Conservation (phyloP, 2,888 invertebrate species). For the Dermolepida albohirtum region DNA sequence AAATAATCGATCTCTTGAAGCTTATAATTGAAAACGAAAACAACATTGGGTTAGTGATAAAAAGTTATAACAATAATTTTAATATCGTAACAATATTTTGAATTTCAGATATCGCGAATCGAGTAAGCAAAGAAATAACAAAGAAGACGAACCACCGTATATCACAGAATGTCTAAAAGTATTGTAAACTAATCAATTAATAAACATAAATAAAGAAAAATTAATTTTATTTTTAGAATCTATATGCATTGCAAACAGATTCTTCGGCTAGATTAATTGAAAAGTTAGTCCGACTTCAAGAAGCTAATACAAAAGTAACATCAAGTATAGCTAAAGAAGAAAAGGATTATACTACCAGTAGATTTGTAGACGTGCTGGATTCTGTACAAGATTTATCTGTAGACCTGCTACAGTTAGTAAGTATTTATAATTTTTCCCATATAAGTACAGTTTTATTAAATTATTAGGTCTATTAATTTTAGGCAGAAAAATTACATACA, state of each 20-base stretch:
- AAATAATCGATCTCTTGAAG: conserved; percentile 64
- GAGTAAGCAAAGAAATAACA: neutral
- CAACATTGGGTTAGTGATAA: conserved; percentile 56
- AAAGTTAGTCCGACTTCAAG: conserved; percentile 63
- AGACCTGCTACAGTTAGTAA: conserved; percentile 62
- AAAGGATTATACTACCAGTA: conserved; percentile 50
- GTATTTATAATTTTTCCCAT: conserved; percentile 13
- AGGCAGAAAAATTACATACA: conserved; percentile 57
- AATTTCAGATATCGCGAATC: conserved; percentile 38
- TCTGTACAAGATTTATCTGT: conserved; percentile 62
- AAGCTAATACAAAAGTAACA: conserved; percentile 58
- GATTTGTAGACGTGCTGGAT: conserved; percentile 58
- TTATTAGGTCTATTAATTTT: conserved; percentile 32
- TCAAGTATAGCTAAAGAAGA: conserved; percentile 54
- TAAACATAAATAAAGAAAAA: conserved; percentile 25
- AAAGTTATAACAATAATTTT: neutral
- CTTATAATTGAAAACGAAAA: conserved; percentile 65
- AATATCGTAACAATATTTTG: neutral
- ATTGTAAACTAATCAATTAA: conserved; percentile 18
- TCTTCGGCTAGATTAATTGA: conserved; percentile 62
- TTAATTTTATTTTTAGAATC: conserved; percentile 36
- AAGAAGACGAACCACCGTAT: conserved; percentile 9
- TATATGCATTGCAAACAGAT: conserved; percentile 60
- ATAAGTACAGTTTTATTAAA: conserved; percentile 7
- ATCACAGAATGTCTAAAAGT: conserved; percentile 38